A percentile compares a stretch with the other conserved stretches of the same genome.
These are phyloP conservation scores for Elysia chlorotica DNA, from an alignment of 1,140 invertebrate genomes.

Conservation along the genomic window DNA sequence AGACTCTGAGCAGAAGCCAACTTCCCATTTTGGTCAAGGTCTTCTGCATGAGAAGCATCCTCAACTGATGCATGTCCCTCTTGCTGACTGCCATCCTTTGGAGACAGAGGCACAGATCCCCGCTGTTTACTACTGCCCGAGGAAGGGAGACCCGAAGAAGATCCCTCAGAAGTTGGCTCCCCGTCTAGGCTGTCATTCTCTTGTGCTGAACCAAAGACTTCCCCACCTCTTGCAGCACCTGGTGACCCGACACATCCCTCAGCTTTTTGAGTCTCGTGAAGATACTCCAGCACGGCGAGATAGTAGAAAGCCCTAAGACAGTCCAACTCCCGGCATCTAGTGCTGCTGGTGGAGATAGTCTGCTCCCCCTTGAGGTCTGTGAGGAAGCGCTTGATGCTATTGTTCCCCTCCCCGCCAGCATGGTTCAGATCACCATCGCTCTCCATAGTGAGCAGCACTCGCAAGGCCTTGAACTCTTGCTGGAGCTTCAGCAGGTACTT, in stretches of 20 bases:
- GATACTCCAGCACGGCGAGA: conserved; percentile 42
- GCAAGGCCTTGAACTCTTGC: conserved; percentile 50
- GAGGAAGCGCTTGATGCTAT: conserved; percentile 47
- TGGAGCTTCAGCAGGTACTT: conserved; percentile 56
- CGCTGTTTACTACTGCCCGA: too few species aligned
- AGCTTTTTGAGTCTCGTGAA: conserved; percentile 25
- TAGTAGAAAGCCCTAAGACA: conserved; percentile 53
- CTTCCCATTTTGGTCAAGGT: too few species aligned
- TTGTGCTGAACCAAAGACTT: too few species aligned
- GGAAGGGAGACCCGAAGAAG: too few species aligned
- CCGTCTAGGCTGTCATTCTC: conserved; percentile 17
- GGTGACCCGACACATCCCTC: too few species aligned
- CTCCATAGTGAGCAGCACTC: conserved; percentile 54
- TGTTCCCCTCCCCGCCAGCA: conserved; percentile 36
- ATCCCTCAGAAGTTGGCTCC: too few species aligned
- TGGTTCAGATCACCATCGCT: conserved; percentile 41
- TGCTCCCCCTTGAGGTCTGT: conserved; percentile 50
- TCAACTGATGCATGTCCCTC: too few species aligned
- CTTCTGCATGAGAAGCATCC: too few species aligned
- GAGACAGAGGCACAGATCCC: too few species aligned
- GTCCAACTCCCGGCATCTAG: conserved; percentile 51
- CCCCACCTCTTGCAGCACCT: too few species aligned
- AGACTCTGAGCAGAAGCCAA: too few species aligned
- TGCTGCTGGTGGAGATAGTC: conserved; percentile 36
- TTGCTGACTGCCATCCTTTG: too few species aligned